phyloP scores from a whole-genome alignment of 2,888 invertebrate genomes.

The Machimus atricapillus region DNA sequence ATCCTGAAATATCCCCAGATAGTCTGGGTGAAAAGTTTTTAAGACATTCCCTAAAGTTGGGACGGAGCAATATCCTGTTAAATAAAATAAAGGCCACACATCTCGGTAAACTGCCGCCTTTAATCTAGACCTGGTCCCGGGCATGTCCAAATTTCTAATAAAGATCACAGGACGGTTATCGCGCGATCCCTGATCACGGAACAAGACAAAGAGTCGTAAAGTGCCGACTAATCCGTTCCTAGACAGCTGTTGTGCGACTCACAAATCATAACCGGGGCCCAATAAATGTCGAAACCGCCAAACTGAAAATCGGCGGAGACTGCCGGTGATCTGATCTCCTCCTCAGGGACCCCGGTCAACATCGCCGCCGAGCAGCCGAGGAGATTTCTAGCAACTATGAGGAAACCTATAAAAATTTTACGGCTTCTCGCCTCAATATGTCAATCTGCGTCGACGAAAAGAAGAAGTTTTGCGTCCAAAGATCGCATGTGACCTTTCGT shows the following conservation, averaged over 20 bases:
- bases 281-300: slow-evolving; percentile 30
- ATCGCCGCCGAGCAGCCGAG: neutral
- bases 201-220: slow-evolving; percentile 37
- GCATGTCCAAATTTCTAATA: neutral
- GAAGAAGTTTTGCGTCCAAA: slow-evolving; percentile 3
- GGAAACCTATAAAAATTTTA: slow-evolving; percentile 27
- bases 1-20: neutral
- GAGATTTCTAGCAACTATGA: slow-evolving; percentile 19
- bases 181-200: neutral
- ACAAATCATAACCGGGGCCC: slow-evolving; percentile 27
- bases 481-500: slow-evolving; percentile 21
- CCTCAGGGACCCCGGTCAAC: neutral
- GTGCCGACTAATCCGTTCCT: slow-evolving; percentile 18
- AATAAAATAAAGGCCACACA: neutral
- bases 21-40: neutral
- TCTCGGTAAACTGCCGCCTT: neutral
- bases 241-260: slow-evolving; percentile 38
- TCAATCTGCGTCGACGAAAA: slow-evolving; percentile 18
- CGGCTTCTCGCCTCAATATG: slow-evolving; percentile 26
- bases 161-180: neutral
- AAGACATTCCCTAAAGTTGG: neutral
- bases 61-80: neutral
- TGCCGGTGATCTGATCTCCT: neutral
- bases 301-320: neutral
- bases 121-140: neutral